Conservation (phyloP, 2,797 vertebrate genomes). For the Pygocentrus nattereri region DNA sequence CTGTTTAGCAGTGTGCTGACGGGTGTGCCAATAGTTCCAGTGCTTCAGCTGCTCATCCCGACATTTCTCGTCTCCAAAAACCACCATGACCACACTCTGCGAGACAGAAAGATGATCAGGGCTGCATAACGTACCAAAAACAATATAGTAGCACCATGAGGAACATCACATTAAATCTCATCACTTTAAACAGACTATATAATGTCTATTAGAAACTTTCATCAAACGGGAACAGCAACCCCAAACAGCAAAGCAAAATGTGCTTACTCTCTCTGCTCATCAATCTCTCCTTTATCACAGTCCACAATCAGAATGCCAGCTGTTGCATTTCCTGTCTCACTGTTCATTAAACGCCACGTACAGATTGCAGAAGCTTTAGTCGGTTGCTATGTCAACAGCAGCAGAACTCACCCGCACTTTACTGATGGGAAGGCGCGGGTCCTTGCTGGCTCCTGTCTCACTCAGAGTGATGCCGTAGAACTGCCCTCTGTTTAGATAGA, state of each 20-base stretch:
- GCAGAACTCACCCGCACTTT: conserved; percentile 91
- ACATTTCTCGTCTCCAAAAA: conserved; percentile 98
- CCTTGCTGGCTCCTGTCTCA: conserved; percentile 93
- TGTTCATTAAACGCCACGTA: background rate
- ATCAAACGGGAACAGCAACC: background rate
- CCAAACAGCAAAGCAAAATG: background rate
- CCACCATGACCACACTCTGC: conserved; percentile 98
- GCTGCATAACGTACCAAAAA: background rate
- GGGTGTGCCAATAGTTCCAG: conserved; percentile 99
- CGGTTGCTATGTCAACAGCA: background rate
- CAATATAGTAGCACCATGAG: background rate
- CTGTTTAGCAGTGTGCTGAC: conserved; percentile 98
- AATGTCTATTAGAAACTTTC: background rate
- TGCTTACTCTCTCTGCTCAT: background rate
- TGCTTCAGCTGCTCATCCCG: conserved; percentile 96
- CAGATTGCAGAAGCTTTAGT: background rate
- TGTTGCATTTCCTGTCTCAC: too few species aligned
- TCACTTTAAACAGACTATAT: background rate
- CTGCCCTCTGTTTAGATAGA: conserved; percentile 97
- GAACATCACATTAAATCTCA: background rate
- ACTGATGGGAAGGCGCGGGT: conserved; percentile 95
- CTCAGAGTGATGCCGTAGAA: conserved; percentile 95
- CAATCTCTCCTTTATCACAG: background rate
- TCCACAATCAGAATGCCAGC: background rate
- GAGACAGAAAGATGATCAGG: background rate